Base-by-base conservation (phyloP, 1,140 invertebrate genomes). In the Platorchestia sp. region DNA sequence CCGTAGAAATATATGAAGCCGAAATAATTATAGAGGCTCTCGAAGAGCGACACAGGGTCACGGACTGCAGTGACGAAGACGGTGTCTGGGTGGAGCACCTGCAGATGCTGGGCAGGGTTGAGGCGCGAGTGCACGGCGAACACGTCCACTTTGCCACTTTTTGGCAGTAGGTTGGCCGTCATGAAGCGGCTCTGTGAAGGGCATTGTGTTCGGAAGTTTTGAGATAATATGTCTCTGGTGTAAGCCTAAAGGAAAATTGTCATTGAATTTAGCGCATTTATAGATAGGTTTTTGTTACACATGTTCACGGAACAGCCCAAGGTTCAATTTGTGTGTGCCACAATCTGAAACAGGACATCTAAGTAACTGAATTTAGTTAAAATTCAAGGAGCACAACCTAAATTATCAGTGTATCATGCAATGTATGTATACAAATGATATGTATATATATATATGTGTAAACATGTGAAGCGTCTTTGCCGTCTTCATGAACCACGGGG, bases 51-150 rank as follows among this genome's bases (percentile, higher is more conserved):
- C 0, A 95, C 87, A 5, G 96, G 96, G n/a, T 96, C 95, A 27
- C 95, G 59, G 40, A 96, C 95, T 19, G 95, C 95, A 36, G 96
- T 96, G 16, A 96, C 91, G 89, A 95, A 96, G 41, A 95, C 95
- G 16, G 96, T 95, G 87, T 96, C 90, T 41, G 90, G n/a, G 45
- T 93, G 96, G 87, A 96, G 95, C n/a, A 96, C 95, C 36, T 95
- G 90, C 22, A 42, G 87, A 3, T 96, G 53, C 27, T 96, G 86
- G 5, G 51, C 53, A 0, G 59, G 43, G 45, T 96, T 95, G 19
- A 96, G 95, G 7, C 95, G 43, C 5, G 96, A 95, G 86, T 96
- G 96, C 40, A 96, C 75, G n/a, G 95, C 95, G 47, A 96, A 95
- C n/a, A 96, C 96, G 87, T 96, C 95, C 45, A 95, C 95, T 40